These are phyloP conservation scores for Hymenopus coronatus DNA, from an alignment of 2,888 invertebrate species.

Conservation along the genomic window DNA sequence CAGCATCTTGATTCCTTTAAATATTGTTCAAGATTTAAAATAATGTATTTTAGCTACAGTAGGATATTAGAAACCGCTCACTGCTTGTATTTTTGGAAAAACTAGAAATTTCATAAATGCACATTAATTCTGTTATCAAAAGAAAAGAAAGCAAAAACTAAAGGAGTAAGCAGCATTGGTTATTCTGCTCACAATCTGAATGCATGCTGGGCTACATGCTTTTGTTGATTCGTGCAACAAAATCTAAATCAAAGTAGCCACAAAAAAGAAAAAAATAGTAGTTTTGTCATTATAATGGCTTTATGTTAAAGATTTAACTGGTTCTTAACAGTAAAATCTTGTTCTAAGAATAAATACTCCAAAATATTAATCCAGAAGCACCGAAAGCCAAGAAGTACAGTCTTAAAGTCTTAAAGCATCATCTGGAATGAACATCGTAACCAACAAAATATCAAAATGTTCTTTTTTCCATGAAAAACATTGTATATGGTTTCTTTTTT, in stretches of 20 bases:
- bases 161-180: not conserved
- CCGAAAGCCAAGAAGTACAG: not conserved
- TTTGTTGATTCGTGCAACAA: not conserved
- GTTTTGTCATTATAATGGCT: not conserved
- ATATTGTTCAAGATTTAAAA: not conserved
- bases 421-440: too few species aligned
- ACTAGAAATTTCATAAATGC: not conserved
- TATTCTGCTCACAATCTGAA: not conserved
- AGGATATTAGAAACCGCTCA: not conserved
- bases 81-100: not conserved
- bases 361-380: not conserved
- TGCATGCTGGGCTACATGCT: not conserved
- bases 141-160: not conserved
- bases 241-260: not conserved
- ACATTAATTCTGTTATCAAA: not conserved
- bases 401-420: too few species aligned
- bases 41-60: not conserved
- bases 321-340: constrained; percentile 18
- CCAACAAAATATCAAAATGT: too few species aligned
- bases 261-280: not conserved
- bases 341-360: not conserved
- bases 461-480: too few species aligned
- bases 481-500: too few species aligned
- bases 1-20: not conserved
- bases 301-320: constrained; percentile 18